These are phyloP conservation scores for Toxonevra muliebris DNA, from an alignment of 2,888 invertebrate species.

Conservation along the genomic window DNA sequence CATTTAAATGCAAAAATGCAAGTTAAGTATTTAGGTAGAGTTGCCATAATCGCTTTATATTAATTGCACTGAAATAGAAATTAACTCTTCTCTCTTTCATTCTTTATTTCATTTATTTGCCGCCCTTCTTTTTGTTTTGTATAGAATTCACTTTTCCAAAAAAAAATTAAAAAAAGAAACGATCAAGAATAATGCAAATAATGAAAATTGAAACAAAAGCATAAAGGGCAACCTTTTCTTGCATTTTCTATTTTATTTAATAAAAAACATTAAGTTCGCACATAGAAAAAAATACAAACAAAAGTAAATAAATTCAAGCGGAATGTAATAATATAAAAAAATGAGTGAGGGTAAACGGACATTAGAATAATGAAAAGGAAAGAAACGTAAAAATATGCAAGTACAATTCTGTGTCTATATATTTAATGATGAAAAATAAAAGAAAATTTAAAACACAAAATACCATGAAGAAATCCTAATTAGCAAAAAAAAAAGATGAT, in stretches of 20 bases:
- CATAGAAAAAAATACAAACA: no score
- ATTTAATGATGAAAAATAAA: no score
- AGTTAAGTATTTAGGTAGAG: background rate
- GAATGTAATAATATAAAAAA: no score
- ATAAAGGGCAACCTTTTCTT: conserved; percentile 31
- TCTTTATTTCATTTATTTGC: background rate
- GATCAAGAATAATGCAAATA: conserved; percentile 37
- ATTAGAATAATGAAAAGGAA: no score
- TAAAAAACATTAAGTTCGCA: no score
- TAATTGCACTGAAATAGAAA: conserved; percentile 41
- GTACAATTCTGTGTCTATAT: no score
- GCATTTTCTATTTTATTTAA: conserved; percentile 13
- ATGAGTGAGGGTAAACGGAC: no score
- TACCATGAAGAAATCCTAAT: no score
- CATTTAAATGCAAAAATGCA: background rate
- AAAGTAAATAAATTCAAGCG: no score
- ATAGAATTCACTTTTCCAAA: background rate
- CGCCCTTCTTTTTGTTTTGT: background rate
- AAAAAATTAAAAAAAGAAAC: conserved; percentile 29
- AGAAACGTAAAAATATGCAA: no score
- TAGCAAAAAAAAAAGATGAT: no score
- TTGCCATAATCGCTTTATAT: conserved; percentile 2
- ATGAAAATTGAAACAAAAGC: conserved; percentile 28
- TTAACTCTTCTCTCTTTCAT: conserved; percentile 23
- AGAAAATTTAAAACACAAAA: no score